phyloP scores from a whole-genome alignment of 1,140 invertebrate genomes.

The Drosophila nikananu region DNA sequence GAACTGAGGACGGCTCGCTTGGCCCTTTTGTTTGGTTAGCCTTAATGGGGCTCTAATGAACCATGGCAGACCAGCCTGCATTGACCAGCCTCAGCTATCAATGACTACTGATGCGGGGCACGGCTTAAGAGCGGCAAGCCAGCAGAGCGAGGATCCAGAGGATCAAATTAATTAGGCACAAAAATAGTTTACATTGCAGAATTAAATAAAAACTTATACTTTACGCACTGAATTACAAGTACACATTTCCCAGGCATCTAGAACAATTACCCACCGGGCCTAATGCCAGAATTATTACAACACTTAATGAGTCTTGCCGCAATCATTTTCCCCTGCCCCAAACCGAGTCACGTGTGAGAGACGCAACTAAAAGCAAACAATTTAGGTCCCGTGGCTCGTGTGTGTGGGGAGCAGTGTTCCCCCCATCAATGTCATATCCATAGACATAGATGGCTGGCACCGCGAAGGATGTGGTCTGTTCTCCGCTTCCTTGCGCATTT shows the following conservation, averaged over 20 bases:
- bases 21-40: slow-evolving; percentile 57
- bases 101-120: slow-evolving; percentile 28
- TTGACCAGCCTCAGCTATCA: slow-evolving; percentile 17
- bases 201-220: not conserved
- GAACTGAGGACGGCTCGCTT: slow-evolving; percentile 45
- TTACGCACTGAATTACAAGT: not conserved
- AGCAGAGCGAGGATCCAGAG: slow-evolving; percentile 26
- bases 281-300: slow-evolving; percentile 23
- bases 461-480: slow-evolving; percentile 49
- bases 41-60: slow-evolving; percentile 78
- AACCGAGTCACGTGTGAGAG: slow-evolving; percentile 52
- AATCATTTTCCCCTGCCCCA: slow-evolving; percentile 34
- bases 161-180: not conserved
- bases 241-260: not conserved
- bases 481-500: slow-evolving; percentile 45
- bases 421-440: slow-evolving; percentile 13
- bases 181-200: not conserved
- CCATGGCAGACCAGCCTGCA: slow-evolving; percentile 46
- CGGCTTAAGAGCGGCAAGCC: not conserved
- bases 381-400: slow-evolving; percentile 28
- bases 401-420: not conserved
- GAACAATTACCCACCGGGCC: not conserved
- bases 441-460: slow-evolving; percentile 11
- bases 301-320: slow-evolving; percentile 55
- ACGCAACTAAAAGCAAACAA: slow-evolving; percentile 75